Evolutionary conservation across 1,140 invertebrate genomes (phyloP).

Genomic region (Coelopa frigida): DNA sequence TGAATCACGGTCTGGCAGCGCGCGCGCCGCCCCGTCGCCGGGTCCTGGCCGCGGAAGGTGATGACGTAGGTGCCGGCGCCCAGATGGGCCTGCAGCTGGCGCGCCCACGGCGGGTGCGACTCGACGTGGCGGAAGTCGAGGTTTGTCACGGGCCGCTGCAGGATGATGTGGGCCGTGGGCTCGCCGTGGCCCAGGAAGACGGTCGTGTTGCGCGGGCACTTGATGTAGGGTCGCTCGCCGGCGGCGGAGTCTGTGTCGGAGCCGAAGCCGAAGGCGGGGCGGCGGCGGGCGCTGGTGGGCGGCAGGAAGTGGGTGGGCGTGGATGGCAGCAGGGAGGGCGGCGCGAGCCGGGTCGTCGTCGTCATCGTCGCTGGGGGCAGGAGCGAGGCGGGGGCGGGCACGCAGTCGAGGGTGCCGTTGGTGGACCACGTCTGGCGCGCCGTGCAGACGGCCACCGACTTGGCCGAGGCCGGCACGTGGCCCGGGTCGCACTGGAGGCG

Average conservation of each 20-base stretch:
- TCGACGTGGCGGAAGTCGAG: constrained; percentile 60
- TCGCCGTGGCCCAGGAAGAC: constrained; percentile 51
- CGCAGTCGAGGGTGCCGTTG: constrained; percentile 31
- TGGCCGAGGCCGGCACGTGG: constrained; percentile 25
- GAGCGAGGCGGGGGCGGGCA: background rate
- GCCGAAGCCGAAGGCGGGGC: constrained; percentile 1
- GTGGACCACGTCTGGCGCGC: constrained; percentile 27
- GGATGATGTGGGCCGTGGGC: constrained; percentile 50
- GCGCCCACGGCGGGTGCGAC: constrained; percentile 57
- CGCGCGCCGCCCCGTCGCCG: constrained; percentile 50
- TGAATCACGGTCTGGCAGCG: constrained; percentile 57
- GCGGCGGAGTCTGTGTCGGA: background rate
- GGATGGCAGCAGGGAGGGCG: background rate
- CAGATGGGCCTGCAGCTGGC: constrained; percentile 55
- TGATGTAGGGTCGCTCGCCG: constrained; percentile 51
- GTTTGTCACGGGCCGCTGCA: constrained; percentile 60
- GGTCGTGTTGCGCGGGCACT: constrained; percentile 55
- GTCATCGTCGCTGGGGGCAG: background rate
- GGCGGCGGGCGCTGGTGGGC: background rate
- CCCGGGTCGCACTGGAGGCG: constrained; percentile 43
- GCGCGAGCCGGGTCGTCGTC: constrained; percentile 1
- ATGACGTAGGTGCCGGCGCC: constrained; percentile 52
- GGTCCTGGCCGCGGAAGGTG: constrained; percentile 55
- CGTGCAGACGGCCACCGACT: constrained; percentile 21
- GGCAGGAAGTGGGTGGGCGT: constrained; percentile 1